phyloP scores from a whole-genome alignment of 1,140 invertebrate species.

The Tetranychus urticae region DNA sequence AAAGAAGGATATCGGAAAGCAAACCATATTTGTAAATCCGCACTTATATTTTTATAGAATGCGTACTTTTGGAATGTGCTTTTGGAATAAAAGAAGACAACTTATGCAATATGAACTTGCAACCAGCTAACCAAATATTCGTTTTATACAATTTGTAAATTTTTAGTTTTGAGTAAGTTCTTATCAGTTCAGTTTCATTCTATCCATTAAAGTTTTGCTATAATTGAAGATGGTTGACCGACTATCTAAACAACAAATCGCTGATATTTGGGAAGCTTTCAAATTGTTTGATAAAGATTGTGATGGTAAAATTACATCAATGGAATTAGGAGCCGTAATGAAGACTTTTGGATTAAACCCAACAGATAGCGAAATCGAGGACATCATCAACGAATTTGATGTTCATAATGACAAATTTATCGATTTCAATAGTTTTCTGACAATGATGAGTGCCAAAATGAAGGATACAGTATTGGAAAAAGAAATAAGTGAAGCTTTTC shows the following conservation, averaged over 20 bases:
- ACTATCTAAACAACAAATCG: not conserved
- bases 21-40: no score
- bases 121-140: no score
- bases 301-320: conserved; percentile 97
- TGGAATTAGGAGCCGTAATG: conserved; percentile 98
- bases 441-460: conserved; percentile 98
- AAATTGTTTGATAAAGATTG: conserved; percentile 98
- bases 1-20: no score
- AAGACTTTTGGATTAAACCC: conserved; percentile 95
- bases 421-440: conserved; percentile 95
- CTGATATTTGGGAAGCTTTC: conserved; percentile 96
- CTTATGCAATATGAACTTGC: no score
- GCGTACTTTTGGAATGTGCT: no score
- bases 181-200: no score
- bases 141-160: no score
- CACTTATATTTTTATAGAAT: no score
- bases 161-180: no score
- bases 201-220: no score
- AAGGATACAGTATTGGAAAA: conserved; percentile 96
- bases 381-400: conserved; percentile 99
- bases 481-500: conserved; percentile 93
- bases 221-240: not conserved
- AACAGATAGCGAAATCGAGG: conserved; percentile 94
- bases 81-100: no score
- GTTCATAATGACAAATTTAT: conserved; percentile 99